Evolutionary conservation across 2,797 vertebrate genomes (phyloP), one percentile per base, ranked within the genome.

Genomic region (Scleropages formosus): DNA sequence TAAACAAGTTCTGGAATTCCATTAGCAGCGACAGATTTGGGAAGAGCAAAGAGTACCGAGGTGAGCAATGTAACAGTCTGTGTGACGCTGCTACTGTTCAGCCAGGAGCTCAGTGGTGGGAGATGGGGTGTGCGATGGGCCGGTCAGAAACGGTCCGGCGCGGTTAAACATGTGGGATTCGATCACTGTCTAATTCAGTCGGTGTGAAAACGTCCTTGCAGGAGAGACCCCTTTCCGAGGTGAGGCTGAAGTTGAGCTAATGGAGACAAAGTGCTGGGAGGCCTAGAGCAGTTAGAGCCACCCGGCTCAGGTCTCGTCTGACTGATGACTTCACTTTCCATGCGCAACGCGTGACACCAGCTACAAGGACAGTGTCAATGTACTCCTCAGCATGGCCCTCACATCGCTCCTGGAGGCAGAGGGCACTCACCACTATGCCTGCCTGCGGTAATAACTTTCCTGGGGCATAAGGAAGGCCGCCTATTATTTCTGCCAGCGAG

Each of bases 401-500:
- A 15, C 51, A 39, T 26, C 56, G 8, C 31, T 12, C 15, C 16
- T 15, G 49, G 56, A 58, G 53, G 8, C 51, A 26, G 15, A 51
- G 16, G 59, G 3, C 59, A 7, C 8, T 22, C 47, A 46, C 18
- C 47, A 53, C 20, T 44, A 53, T 12, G 22, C 18, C 13, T 1
- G 26, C 15, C 26, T 26, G 69, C 69, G 46, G 22, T 51, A 53
- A 26, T 26, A 39, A 66, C 0, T 0, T 15, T 69, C 51, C 44
- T 24, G n/a, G 6, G 15, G n/a, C n/a, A 24, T 9, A 49, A 24
- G 20, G 20, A 16, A 46, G 12, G 46, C 11, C 18, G 13, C 31
- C 8, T 44, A 13, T 80, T 81, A 75, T 83, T 66, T 76, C 63
- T 71, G 22, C 70, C 24, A 71, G n/a, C 73, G 59, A 73, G 39